phyloP scores from a whole-genome alignment of 2,888 invertebrate species.

The Dilophus febrilis region DNA sequence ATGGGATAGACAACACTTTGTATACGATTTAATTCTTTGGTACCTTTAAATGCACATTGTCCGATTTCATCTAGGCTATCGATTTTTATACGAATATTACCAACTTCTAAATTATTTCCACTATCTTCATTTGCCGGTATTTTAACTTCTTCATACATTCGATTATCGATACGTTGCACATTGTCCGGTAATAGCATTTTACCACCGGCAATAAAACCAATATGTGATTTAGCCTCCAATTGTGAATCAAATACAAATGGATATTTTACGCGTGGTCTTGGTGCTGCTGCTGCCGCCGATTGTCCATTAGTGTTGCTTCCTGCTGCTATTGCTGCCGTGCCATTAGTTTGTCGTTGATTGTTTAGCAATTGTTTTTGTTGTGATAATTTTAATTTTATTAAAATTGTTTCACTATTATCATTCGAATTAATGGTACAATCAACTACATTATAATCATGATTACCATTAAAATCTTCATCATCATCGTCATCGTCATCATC shows the following conservation, averaged over 20 bases:
- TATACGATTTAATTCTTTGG: slow-evolving; percentile 76
- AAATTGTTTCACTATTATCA: slow-evolving; percentile 17
- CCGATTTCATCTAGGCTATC: slow-evolving; percentile 50
- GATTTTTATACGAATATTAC: slow-evolving; percentile 44
- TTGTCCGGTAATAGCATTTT: slow-evolving; percentile 68
- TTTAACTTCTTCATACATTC: slow-evolving; percentile 70
- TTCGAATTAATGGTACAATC: slow-evolving; percentile 23
- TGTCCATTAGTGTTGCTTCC: slow-evolving; percentile 13
- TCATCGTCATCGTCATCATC: slow-evolving; percentile 9
- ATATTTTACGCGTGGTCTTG: slow-evolving; percentile 38
- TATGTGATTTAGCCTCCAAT: slow-evolving; percentile 40
- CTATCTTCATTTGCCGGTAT: slow-evolving; percentile 53
- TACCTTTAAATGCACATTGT: slow-evolving; percentile 74
- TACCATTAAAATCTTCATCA: slow-evolving; percentile 9
- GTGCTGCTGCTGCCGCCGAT: slow-evolving; percentile 15
- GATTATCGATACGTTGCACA: slow-evolving; percentile 50
- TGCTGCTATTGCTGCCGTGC: slow-evolving; percentile 15
- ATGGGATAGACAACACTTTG: slow-evolving; percentile 91
- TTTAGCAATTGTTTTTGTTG: slow-evolving; percentile 23
- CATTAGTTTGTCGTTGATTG: slow-evolving; percentile 13
- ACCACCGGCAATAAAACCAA: slow-evolving; percentile 59
- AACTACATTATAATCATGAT: slow-evolving; percentile 17
- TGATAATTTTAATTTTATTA: slow-evolving; percentile 23
- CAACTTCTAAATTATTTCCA: slow-evolving; percentile 37
- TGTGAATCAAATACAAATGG: slow-evolving; percentile 81